Percentiles rank a stretch among this genome's conserved stretches.
Conservation (phyloP, 1,140 invertebrate species). For the Drosophila takahashii region DNA sequence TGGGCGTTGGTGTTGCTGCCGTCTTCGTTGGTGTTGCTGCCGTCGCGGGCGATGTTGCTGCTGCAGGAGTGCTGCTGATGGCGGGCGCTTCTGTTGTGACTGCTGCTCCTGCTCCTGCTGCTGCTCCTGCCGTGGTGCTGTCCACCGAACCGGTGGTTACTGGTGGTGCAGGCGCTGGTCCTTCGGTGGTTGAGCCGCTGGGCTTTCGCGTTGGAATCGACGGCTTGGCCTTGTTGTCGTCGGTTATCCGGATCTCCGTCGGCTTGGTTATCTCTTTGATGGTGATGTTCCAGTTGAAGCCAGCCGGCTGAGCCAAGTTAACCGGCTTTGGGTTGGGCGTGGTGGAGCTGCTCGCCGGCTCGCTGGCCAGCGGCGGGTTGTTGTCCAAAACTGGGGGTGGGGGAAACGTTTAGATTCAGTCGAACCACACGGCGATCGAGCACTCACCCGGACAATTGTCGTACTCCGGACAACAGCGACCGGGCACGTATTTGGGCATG, state of each 20-base stretch:
- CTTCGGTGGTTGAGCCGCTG: constrained; percentile 30
- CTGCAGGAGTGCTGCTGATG: neutral
- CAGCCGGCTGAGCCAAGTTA: constrained; percentile 42
- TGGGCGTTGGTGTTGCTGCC: constrained; percentile 34
- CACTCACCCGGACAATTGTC: constrained; percentile 90
- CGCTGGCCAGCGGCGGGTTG: constrained; percentile 59
- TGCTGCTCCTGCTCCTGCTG: constrained; percentile 14
- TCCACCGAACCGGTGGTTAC: constrained; percentile 13
- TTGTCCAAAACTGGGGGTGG: constrained; percentile 62
- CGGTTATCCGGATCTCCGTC: constrained; percentile 82
- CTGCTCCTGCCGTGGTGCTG: constrained; percentile 17
- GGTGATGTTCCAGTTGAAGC: constrained; percentile 80
- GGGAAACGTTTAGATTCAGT: neutral
- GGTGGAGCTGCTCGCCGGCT: constrained; percentile 27
- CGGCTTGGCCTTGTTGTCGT: constrained; percentile 77
- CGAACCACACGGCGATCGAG: neutral
- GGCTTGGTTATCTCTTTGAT: constrained; percentile 85
- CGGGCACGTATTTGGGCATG: constrained; percentile 88
- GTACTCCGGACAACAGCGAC: constrained; percentile 91
- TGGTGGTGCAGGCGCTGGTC: constrained; percentile 25
- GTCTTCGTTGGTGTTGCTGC: constrained; percentile 45
- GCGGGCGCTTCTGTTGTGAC: constrained; percentile 17
- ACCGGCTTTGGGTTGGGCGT: constrained; percentile 45
- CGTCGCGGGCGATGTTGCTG: constrained; percentile 2
- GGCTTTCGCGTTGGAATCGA: constrained; percentile 61